Conservation (phyloP, 2,888 invertebrate species). For the Oligia fasciuncula region DNA sequence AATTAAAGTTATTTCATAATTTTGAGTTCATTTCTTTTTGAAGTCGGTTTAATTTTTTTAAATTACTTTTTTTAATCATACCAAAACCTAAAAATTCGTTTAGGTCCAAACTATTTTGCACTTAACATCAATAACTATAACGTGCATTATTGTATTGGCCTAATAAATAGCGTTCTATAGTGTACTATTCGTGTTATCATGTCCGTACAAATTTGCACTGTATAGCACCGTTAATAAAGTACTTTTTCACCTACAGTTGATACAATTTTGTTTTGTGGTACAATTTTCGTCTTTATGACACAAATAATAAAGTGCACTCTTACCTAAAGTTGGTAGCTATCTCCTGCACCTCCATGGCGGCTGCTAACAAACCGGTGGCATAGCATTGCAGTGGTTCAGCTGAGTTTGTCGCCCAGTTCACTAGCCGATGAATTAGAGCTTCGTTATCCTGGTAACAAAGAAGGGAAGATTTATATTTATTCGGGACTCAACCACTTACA, state of each 20-base stretch:
- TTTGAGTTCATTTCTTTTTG: no score
- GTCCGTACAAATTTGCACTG: not conserved
- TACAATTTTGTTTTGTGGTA: not conserved
- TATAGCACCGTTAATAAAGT: not conserved
- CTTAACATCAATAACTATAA: not conserved
- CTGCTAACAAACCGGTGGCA: constrained; percentile 95
- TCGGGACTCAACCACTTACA: no score
- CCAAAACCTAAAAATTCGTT: no score
- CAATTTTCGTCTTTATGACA: not conserved
- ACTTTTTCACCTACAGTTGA: no score
- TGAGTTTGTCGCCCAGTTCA: constrained; percentile 96
- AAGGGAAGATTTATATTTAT: not conserved
- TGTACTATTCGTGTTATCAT: no score
- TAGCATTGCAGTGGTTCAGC: constrained; percentile 98
- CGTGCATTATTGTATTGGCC: no score
- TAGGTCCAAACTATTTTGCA: no score
- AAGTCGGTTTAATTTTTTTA: no score
- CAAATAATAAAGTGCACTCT: not conserved
- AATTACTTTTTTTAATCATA: no score
- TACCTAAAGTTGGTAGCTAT: constrained; percentile 96
- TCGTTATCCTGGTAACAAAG: constrained; percentile 92
- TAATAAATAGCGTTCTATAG: not conserved
- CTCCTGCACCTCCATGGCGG: constrained; percentile 99
- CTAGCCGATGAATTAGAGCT: constrained; percentile 95
- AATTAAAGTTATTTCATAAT: no score